Evolutionary conservation across 2,113 vertebrate genomes (phyloP), one percentile per base, ranked within the genome.

Genomic region (Prunella himalayana): DNA sequence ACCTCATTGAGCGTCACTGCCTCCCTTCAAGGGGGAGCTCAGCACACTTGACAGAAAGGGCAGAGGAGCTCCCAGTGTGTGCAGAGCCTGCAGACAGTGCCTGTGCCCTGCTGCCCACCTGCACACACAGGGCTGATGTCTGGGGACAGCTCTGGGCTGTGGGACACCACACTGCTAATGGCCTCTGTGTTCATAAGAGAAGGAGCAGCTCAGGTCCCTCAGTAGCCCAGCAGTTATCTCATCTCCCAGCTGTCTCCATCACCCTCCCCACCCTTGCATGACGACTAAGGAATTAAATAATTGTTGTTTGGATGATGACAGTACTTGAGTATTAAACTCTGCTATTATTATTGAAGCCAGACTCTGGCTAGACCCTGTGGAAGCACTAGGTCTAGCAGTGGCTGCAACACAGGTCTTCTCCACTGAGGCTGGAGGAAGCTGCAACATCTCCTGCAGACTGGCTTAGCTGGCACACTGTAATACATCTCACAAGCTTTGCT

Each of bases 1-100:
- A 72, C 50, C n/a, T 82, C 47, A 27, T 5, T 0, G 0, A 19
- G 56, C 0, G 0, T 71, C 72, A 28, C 0, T 20, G 16, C 24
- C 59, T 16, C 28, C 60, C 51, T 47, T 79, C 30, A 14, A 44
- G 25, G 14, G 25, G 14, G 39, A 47, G 76, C 75, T 28, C 39
- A 61, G 9, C 31, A 23, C 0, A 0, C 57, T 65, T 37, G 53
- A 37, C 79, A 85, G 51, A 53, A 64, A 57, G 50, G 59, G 51
- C 63, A 78, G 72, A 72, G 9, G 37, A 86, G 51, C 30, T 57
- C 11, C 39, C 7, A 9, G 42, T 2, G 53, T 8, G 45, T 5
- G 2, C 72, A 8, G 5, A n/a, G 24, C 1, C 8, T 9, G 53
- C 30, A 35, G 1, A 3, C 28, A 21, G 19, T 6, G 61, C 11